A percentile compares a stretch with the other conserved stretches of the same genome.
phyloP scores from a whole-genome alignment of 2,888 invertebrate genomes.

The Ichneumon xanthorius region DNA sequence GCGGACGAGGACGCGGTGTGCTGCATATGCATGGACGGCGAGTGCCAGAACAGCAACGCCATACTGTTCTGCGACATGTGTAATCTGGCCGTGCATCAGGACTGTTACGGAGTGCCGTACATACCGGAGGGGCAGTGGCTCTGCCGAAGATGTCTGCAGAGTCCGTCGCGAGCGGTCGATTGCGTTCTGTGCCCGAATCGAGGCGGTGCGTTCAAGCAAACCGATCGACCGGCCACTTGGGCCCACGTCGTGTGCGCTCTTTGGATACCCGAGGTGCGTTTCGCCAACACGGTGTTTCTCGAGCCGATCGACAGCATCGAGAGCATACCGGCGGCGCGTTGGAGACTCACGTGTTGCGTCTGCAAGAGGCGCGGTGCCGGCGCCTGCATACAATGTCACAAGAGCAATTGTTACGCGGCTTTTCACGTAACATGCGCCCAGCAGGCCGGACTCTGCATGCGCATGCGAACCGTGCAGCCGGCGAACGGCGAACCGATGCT shows the following conservation, averaged over 20 bases:
- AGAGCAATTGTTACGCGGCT: constrained; percentile 97
- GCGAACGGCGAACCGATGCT: constrained; percentile 91
- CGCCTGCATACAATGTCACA: constrained; percentile 99
- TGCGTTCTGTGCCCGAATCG: constrained; percentile 99
- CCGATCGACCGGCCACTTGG: constrained; percentile 96
- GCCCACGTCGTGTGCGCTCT: constrained; percentile 99
- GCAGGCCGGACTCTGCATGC: constrained; percentile 97
- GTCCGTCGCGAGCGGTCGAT: constrained; percentile 97
- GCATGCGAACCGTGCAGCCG: constrained; percentile 95
- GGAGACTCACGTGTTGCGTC: constrained; percentile 98
- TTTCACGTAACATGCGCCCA: constrained; percentile 99
- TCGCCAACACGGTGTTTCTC: constrained; percentile 98
- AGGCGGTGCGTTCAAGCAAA: constrained; percentile 99
- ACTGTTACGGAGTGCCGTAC: constrained; percentile 99
- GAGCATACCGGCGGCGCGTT: constrained; percentile 97
- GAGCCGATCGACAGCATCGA: constrained; percentile 99
- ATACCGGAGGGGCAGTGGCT: constrained; percentile 99
- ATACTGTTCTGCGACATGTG: constrained; percentile 99
- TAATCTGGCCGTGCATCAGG: constrained; percentile 99
- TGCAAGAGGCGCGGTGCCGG: constrained; percentile 97
- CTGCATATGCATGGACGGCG: constrained; percentile 99
- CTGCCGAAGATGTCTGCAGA: constrained; percentile 97
- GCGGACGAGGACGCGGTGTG: constrained; percentile 99
- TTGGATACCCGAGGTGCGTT: constrained; percentile 99
- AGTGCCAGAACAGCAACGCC: constrained; percentile 99